phyloP scores from a whole-genome alignment of 2,888 invertebrate genomes.

The Lacanobia wlatinum region DNA sequence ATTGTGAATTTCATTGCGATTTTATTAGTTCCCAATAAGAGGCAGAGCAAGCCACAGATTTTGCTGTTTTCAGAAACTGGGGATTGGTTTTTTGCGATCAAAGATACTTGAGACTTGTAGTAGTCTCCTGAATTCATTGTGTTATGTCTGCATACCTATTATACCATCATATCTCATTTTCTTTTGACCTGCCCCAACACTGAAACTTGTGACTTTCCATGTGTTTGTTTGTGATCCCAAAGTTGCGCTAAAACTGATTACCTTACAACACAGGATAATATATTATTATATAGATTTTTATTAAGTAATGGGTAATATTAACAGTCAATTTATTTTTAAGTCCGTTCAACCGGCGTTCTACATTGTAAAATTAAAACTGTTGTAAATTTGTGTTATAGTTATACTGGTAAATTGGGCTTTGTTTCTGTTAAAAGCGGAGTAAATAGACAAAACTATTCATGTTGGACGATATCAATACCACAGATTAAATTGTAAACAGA shows the following conservation, averaged over 20 bases:
- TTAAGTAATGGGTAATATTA: too few species aligned
- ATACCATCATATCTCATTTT: conserved; percentile 4
- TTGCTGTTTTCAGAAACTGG: background rate
- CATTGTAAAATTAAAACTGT: background rate
- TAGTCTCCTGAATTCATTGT: conserved; percentile 28
- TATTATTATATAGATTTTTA: too few species aligned
- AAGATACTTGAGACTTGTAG: background rate
- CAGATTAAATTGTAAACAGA: conserved; percentile 1
- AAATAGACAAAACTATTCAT: background rate
- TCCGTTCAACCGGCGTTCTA: background rate
- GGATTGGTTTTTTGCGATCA: too few species aligned
- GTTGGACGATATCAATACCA: background rate
- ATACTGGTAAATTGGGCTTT: background rate
- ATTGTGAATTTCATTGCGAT: too few species aligned
- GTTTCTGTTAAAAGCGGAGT: background rate
- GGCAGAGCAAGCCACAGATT: background rate
- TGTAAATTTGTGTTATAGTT: background rate
- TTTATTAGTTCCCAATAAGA: too few species aligned
- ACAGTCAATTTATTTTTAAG: background rate
- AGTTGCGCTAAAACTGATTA: conserved; percentile 49
- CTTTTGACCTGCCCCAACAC: conserved; percentile 1
- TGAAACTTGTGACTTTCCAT: conserved; percentile 19
- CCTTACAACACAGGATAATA: too few species aligned
- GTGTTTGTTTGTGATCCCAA: conserved; percentile 50
- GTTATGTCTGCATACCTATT: conserved; percentile 22